Base-by-base conservation (phyloP, 2,113 vertebrate species). In the Fukomys damarensis region DNA sequence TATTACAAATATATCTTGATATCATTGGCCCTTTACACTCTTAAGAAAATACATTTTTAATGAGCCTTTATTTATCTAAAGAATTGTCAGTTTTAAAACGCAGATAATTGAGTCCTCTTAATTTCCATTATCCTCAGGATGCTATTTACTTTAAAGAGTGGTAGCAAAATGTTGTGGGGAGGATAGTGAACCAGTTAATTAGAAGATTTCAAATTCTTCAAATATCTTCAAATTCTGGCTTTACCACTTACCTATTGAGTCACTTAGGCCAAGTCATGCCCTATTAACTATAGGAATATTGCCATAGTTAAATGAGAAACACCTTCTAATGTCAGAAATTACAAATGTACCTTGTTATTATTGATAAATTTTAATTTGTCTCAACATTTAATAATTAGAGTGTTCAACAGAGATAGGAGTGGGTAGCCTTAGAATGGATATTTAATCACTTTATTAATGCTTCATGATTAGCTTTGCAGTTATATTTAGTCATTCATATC, bases 161-260 rank as follows among this genome's bases (percentile, higher is more conserved):
- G 11, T 24, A 63, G 49, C 28, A 82, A 89, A 88, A 86, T 59
- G 58, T 89, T 66, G 13, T 82, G 35, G 38, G 68, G 88, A 91
- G 46, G 72, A 58, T 72, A 86, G n/a, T 52, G 74, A 95, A 81
- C 26, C 26, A 82, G 70, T 30, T 30, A 74, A 28, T 89, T 95
- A 46, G 41, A 95, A 95, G n/a, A 70, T 14, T 16, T 38, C 46
- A 49, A 49, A 49, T 49, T 49, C 46, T 49, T 49, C 46, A 49
- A 49, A 49, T 49, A 56, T 74, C 96, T 95, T 90, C 59, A 80
- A 76, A 54, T 89, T 98, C 66, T 91, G 68, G 30, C 58, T 94
- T 59, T 74, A 49, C 7, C 20, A 89, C n/a, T 38, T 97, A 63
- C 3, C 77, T 89, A 38, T 6, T 89, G 17, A 89, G 32, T 92